Conservation (phyloP, 2,888 invertebrate genomes). For the Eristalis tenax region DNA sequence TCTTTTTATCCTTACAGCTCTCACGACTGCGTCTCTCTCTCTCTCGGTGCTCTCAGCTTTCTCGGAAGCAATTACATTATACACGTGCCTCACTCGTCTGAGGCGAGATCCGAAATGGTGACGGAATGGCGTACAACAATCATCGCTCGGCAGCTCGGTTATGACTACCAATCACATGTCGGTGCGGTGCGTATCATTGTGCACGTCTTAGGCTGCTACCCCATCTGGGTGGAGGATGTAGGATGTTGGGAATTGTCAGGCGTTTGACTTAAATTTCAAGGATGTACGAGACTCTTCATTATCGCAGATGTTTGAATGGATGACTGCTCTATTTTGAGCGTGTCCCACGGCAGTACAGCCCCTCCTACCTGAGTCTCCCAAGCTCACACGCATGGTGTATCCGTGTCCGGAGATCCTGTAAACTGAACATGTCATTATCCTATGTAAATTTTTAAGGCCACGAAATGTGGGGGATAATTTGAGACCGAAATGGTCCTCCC, state of each 20-base stretch:
- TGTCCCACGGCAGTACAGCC: slow-evolving; percentile 13
- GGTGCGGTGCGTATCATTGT: neutral
- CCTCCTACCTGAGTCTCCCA: neutral
- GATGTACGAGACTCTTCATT: slow-evolving; percentile 32
- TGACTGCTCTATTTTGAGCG: slow-evolving; percentile 9
- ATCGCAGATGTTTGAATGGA: slow-evolving; percentile 16
- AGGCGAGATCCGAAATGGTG: neutral
- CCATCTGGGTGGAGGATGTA: neutral
- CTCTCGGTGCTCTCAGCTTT: neutral
- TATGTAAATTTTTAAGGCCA: slow-evolving; percentile 44
- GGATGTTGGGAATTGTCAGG: neutral
- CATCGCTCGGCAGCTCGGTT: slow-evolving; percentile 1
- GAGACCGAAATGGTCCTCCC: neutral
- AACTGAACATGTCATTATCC: slow-evolving; percentile 51
- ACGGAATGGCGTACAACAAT: neutral
- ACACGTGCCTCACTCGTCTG: neutral
- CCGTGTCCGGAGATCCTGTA: neutral
- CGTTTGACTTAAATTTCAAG: neutral
- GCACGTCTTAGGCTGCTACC: neutral
- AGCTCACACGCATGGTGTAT: neutral
- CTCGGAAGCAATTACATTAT: slow-evolving; percentile 4
- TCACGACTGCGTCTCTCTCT: slow-evolving; percentile 11
- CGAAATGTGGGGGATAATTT: slow-evolving; percentile 14
- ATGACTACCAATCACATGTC: slow-evolving; percentile 6
- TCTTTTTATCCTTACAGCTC: slow-evolving; percentile 8